These are phyloP conservation scores for Barbus barbus DNA, from an alignment of 2,113 vertebrate genomes.

Conservation along the genomic window DNA sequence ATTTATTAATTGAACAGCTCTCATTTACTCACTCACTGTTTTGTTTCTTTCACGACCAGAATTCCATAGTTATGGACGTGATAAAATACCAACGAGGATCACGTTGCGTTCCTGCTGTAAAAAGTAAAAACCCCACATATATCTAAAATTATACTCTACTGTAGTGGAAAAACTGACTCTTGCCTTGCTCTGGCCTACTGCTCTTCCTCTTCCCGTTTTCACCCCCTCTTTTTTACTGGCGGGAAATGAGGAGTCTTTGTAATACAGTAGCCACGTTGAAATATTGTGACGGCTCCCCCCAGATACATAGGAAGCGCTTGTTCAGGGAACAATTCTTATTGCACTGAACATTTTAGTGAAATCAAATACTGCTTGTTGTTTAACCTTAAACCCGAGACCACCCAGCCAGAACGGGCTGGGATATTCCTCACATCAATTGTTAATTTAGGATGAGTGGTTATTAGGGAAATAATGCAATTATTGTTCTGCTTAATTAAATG, in stretches of 20 bases:
- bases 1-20: slow-evolving; percentile 53
- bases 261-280: slow-evolving; percentile 60
- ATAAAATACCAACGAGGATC: slow-evolving; percentile 48
- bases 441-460: neutral
- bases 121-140: slow-evolving; percentile 23
- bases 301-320: too few species aligned
- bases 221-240: slow-evolving; percentile 47
- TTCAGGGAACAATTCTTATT: slow-evolving; percentile 54
- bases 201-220: slow-evolving; percentile 47
- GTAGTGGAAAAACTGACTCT: slow-evolving; percentile 42
- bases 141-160: slow-evolving; percentile 45
- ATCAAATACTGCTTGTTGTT: slow-evolving; percentile 43
- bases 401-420: neutral
- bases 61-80: slow-evolving; percentile 4
- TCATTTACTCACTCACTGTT: slow-evolving; percentile 21
- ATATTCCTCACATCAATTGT: neutral
- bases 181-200: neutral
- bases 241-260: slow-evolving; percentile 53
- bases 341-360: slow-evolving; percentile 49
- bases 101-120: slow-evolving; percentile 29
- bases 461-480: neutral
- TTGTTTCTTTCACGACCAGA: slow-evolving; percentile 25
- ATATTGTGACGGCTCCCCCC: slow-evolving; percentile 56
- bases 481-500: neutral
- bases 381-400: slow-evolving; percentile 11